phyloP scores from a whole-genome alignment of 2,797 vertebrate species.

The Takifugu ocellatus region DNA sequence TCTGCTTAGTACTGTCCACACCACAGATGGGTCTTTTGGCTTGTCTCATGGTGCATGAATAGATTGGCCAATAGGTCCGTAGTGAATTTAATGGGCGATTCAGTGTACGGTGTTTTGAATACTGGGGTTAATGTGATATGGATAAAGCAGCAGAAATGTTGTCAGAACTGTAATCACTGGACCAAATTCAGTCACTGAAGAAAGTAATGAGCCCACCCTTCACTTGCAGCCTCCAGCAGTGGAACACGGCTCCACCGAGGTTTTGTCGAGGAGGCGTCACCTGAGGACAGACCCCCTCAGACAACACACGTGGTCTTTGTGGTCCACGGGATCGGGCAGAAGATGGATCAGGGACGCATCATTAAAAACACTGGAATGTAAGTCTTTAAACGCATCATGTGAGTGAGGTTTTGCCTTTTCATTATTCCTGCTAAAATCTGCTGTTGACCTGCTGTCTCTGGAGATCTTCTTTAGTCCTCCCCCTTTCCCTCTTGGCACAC shows the following conservation, averaged over 20 bases:
- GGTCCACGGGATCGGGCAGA: slow-evolving; percentile 97
- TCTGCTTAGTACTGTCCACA: slow-evolving; percentile 45
- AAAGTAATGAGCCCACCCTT: slow-evolving; percentile 1
- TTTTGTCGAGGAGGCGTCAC: slow-evolving; percentile 94
- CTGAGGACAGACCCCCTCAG: slow-evolving; percentile 93
- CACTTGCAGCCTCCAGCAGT: slow-evolving; percentile 88
- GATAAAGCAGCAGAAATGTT: not conserved
- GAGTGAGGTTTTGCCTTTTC: slow-evolving; percentile 3
- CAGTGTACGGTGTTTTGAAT: not conserved
- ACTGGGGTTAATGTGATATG: no score
- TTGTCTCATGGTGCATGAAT: slow-evolving; percentile 37
- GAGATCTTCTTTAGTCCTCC: not conserved
- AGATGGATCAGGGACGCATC: slow-evolving; percentile 99
- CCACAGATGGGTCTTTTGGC: slow-evolving; percentile 24
- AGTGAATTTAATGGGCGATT: slow-evolving; percentile 28
- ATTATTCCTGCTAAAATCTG: not conserved
- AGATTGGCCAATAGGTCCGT: slow-evolving; percentile 40
- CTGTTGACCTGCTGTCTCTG: not conserved
- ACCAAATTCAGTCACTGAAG: no score
- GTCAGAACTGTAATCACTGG: not conserved
- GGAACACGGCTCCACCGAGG: slow-evolving; percentile 95
- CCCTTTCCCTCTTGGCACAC: no score
- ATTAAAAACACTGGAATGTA: slow-evolving; percentile 99
- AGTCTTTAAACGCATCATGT: slow-evolving; percentile 54
- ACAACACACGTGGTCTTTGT: slow-evolving; percentile 97